Conservation (phyloP, 1,140 invertebrate species). For the Atta colombica region DNA sequence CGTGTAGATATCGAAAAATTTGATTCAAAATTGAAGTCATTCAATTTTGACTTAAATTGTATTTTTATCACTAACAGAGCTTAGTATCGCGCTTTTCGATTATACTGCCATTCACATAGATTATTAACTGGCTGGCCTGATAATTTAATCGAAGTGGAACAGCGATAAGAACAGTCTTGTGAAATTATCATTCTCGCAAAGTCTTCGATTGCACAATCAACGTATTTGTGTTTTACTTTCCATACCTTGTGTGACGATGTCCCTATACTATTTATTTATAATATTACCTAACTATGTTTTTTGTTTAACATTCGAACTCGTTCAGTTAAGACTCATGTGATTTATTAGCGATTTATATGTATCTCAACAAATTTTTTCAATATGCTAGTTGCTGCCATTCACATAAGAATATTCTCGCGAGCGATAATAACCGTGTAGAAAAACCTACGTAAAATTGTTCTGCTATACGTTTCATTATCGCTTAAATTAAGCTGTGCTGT, state of each 20-base stretch:
- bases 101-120: too few species aligned
- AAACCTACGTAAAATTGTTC: neutral
- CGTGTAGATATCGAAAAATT: neutral
- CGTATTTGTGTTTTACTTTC: conserved; percentile 22
- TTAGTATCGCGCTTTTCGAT: neutral
- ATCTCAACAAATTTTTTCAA: conserved; percentile 31
- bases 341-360: conserved; percentile 48
- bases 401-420: conserved; percentile 12
- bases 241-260: neutral
- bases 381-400: neutral
- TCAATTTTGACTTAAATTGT: neutral
- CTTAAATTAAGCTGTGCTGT: conserved; percentile 20
- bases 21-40: neutral
- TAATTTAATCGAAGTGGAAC: conserved; percentile 33
- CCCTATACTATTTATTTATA: neutral
- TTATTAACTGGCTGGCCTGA: neutral
- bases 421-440: neutral
- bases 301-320: neutral
- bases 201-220: conserved; percentile 33
- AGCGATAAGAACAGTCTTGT: conserved; percentile 24
- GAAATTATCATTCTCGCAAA: conserved; percentile 30
- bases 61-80: neutral
- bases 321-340: conserved; percentile 16
- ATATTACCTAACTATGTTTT: conserved; percentile 20
- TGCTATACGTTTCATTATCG: conserved; percentile 18